Evolutionary conservation across 2,888 invertebrate genomes (phyloP).

Genomic region (Argyresthia albistria): DNA sequence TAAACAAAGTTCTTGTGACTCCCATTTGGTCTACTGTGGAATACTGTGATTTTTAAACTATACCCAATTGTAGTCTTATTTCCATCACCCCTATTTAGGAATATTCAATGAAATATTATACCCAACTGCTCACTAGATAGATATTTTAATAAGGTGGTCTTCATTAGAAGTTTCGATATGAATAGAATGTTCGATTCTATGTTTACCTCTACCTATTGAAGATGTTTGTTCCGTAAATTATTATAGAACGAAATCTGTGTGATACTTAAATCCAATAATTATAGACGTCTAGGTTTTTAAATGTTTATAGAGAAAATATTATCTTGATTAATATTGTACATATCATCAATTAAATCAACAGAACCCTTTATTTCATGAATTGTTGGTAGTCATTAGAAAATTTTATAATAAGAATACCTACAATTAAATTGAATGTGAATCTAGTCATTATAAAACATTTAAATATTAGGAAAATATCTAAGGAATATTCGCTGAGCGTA

Average conservation of each 20-base stretch:
- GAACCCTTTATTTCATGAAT: constrained; percentile 2
- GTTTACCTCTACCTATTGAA: background rate
- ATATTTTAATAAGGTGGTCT: constrained; percentile 3
- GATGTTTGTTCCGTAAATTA: background rate
- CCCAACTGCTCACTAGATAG: constrained; percentile 43
- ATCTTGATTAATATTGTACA: constrained; percentile 4
- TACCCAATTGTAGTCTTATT: too few relatives aligned
- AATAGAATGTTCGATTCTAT: too few relatives aligned
- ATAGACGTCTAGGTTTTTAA: background rate
- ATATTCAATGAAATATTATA: too few relatives aligned
- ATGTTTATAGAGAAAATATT: background rate
- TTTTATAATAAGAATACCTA: too few relatives aligned
- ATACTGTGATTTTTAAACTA: too few relatives aligned
- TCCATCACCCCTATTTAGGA: too few relatives aligned
- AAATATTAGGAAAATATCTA: too few relatives aligned
- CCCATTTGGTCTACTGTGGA: constrained; percentile 25
- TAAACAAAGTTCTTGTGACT: constrained; percentile 41
- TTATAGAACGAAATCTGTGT: constrained; percentile 6
- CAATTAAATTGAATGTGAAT: too few relatives aligned
- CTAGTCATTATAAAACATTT: too few relatives aligned
- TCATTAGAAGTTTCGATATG: too few relatives aligned
- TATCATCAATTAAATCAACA: constrained; percentile 4
- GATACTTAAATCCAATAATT: constrained; percentile 3
- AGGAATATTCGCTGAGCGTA: too few relatives aligned
- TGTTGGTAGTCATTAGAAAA: background rate